Base-by-base conservation (phyloP, 2,113 vertebrate genomes). In the Petromus typicus region DNA sequence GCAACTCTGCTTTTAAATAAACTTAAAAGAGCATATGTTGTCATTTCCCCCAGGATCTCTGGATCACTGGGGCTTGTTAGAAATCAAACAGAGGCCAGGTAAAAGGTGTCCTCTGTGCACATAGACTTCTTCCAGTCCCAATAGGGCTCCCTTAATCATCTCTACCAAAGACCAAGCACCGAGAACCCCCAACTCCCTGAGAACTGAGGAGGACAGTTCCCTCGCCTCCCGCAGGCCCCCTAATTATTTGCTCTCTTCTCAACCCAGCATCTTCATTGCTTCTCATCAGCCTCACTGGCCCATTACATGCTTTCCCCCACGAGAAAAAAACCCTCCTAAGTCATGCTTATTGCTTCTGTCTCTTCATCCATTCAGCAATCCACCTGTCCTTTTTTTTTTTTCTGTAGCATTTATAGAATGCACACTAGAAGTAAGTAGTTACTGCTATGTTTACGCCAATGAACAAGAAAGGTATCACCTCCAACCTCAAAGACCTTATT, bases 71-170 rank as follows among this genome's bases (percentile, higher is more conserved):
- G 96, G 80, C 97, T 97, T 97, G 96, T 97, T 97, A 98, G 98
- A 98, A 98, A 98, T 98, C 97, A 98, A 95, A 95, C 97, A 82
- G 95, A 97, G 98, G 97, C 97, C 98, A 98, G 97, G 97, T 97
- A 94, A 98, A 96, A 98, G 79, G 91, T 97, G 96, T 96, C 96
- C 98, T 95, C 95, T 97, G 97, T 96, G 89, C 87, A 45, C 88
- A 91, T 90, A 97, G 93, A 48, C 93, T 94, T 96, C 97, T 98
- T 94, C 97, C 98, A 93, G 96, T 95, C 97, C 95, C 97, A 45
- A 85, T 86, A 93, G 89, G 63, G 84, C 94, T 94, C 97, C 93
- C 90, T 97, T 96, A 96, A 94, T 98, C 96, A 96, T 97, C 97
- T 97, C 76, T 37, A 73, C 37, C 93, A 66, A 34, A 67, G 73